Evolutionary conservation across 2,113 vertebrate species (phyloP), one percentile per base, ranked within the genome.

Genomic region (Manacus vitellinus): DNA sequence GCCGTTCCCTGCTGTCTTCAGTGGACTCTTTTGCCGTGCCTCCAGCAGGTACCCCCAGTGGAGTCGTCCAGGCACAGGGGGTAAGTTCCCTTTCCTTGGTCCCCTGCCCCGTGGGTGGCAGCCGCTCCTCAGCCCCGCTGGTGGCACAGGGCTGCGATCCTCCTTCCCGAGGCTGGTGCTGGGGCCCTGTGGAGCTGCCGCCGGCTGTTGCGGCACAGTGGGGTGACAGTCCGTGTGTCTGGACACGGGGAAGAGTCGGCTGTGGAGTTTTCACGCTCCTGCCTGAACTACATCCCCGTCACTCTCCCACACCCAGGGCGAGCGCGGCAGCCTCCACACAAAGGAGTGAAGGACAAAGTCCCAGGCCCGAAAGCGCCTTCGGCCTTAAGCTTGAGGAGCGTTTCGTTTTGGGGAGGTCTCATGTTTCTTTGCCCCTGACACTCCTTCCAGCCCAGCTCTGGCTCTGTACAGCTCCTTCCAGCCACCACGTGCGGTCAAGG

Each of bases 61-160:
- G 78, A 95, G 70, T 63, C 3, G 0, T 31, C 54, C 27, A 21
- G 70, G 51, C 68, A 46, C 80, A 52, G 37, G 12, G 14, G 94
- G 98, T 98, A 95, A 98, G 97, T 98, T 62, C 21, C 15, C 27
- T 72, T 79, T 54, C 70, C 54, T 68, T 16, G 3, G 15, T 72
- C 39, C 37, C 71, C 49, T 28, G 16, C 35, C 68, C 54, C 0
- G 2, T 30, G 21, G 51, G 41, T 6, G 8, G 62, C 63, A 51
- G 58, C 41, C 2, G 1, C 80, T 68, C 37, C 44, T 66, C 70
- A 81, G 65, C 20, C 63, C 39, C 1, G 1, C 8, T 28, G 24
- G 41, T 58, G 65, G 63, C 76, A 75, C 12, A 7, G 3, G 8
- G 71, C 73, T 8, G 8, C 1, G 0, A 31, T 70, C 35, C 44